Conservation (phyloP, 2,888 invertebrate genomes). For the Ochropleura leucogaster region DNA sequence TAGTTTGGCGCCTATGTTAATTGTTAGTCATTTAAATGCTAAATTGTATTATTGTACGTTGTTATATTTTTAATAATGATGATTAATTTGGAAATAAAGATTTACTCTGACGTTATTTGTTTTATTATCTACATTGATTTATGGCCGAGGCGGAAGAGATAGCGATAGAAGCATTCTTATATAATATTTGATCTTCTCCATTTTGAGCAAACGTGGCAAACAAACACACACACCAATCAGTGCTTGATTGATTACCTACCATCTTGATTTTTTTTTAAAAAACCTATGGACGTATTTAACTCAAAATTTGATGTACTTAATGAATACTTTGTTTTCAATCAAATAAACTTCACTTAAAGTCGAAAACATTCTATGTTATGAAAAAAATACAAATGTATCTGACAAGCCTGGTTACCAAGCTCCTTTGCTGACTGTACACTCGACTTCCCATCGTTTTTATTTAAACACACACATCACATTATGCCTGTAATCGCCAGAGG, state of each 20-base stretch:
- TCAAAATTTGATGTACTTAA: too few species aligned
- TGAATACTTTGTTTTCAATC: too few species aligned
- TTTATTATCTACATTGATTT: slow-evolving; percentile 14
- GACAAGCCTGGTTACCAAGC: too few species aligned
- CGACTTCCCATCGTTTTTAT: too few species aligned
- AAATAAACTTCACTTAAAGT: too few species aligned
- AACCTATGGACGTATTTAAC: too few species aligned
- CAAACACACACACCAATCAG: not conserved
- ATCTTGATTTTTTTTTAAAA: too few species aligned
- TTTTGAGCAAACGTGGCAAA: not conserved
- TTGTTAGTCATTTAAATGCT: slow-evolving; percentile 17
- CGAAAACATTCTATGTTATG: too few species aligned
- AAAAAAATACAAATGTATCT: too few species aligned
- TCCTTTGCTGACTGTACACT: too few species aligned
- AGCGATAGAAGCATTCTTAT: not conserved
- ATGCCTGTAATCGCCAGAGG: too few species aligned
- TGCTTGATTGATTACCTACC: not conserved
- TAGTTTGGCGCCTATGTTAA: slow-evolving; percentile 19
- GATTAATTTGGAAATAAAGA: slow-evolving; percentile 49
- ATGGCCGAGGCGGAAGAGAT: not conserved
- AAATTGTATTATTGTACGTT: slow-evolving; percentile 42
- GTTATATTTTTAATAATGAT: slow-evolving; percentile 51
- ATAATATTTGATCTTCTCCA: not conserved
- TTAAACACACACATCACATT: too few species aligned
- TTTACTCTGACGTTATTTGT: slow-evolving; percentile 19